phyloP scores from a whole-genome alignment of 2,113 vertebrate species.

The Rousettus leschenaultii region DNA sequence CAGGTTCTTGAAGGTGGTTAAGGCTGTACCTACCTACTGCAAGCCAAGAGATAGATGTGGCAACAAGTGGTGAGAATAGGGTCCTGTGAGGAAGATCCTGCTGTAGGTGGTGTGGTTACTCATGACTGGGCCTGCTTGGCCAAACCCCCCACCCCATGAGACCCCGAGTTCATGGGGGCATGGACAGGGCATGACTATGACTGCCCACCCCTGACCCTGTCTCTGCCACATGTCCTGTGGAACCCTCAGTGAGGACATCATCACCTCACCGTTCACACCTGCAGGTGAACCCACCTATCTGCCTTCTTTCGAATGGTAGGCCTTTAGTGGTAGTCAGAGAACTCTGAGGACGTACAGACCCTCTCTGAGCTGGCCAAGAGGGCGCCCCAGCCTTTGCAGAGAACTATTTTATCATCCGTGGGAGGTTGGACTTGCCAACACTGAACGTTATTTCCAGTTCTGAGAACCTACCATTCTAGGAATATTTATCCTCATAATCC shows the following conservation, averaged over 20 bases:
- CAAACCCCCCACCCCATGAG: neutral
- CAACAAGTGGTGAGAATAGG: neutral
- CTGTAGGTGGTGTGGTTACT: neutral
- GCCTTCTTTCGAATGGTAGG: neutral
- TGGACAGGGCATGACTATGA: neutral
- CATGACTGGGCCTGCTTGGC: neutral
- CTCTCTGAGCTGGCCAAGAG: neutral
- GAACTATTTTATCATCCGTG: neutral
- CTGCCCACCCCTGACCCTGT: too few species aligned
- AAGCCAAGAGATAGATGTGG: neutral
- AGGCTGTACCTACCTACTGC: neutral
- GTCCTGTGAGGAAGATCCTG: neutral
- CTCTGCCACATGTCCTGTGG: neutral
- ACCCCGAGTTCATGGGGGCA: too few species aligned
- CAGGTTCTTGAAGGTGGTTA: neutral
- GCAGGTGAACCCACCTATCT: neutral
- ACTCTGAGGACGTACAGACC: neutral
- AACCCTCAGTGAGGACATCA: neutral
- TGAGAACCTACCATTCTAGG: neutral
- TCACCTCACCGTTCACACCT: neutral
- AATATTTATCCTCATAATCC: neutral
- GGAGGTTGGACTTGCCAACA: neutral
- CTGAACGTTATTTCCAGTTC: neutral
- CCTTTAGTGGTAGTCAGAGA: neutral
- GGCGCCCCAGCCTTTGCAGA: neutral